These are phyloP conservation scores for Eledone cirrhosa DNA, from an alignment of 2,888 invertebrate species.

Conservation along the genomic window DNA sequence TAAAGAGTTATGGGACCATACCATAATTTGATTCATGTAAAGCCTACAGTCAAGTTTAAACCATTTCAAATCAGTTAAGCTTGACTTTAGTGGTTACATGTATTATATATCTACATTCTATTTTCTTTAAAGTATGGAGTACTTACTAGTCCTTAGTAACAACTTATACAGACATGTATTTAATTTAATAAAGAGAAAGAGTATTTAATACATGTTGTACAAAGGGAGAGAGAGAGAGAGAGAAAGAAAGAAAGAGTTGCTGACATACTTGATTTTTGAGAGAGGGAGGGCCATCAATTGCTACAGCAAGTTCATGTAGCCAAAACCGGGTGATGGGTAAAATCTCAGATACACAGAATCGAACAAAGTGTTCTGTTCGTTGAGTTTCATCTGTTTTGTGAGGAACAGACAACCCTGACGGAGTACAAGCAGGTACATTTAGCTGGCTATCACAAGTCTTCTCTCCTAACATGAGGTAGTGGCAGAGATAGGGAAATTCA, in stretches of 20 bases:
- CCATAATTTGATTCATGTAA: too few relatives aligned
- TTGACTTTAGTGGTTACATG: too few relatives aligned
- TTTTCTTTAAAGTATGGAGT: too few relatives aligned
- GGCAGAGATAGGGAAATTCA: conserved; percentile 54
- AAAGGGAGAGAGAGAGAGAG: neutral
- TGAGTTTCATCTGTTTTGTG: too few relatives aligned
- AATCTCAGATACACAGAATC: conserved; percentile 56
- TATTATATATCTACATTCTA: too few relatives aligned
- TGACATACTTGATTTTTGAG: conserved; percentile 70
- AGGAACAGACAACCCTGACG: neutral
- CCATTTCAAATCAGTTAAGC: too few relatives aligned
- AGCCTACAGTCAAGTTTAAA: too few relatives aligned
- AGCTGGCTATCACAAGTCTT: neutral
- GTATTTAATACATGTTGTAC: too few relatives aligned
- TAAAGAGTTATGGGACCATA: too few relatives aligned
- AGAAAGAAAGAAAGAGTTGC: too few relatives aligned
- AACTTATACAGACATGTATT: too few relatives aligned
- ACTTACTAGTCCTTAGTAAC: too few relatives aligned
- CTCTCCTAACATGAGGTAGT: conserved; percentile 47
- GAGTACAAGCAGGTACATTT: conserved; percentile 28
- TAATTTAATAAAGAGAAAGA: neutral
- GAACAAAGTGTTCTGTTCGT: conserved; percentile 43
- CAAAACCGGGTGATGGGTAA: conserved; percentile 72
- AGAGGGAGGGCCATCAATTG: conserved; percentile 70
- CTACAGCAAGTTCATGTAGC: conserved; percentile 76